Percentiles rank a stretch among this genome's conserved stretches.
Conservation (phyloP, 2,113 vertebrate genomes). For the Hippocampus abdominalis region DNA sequence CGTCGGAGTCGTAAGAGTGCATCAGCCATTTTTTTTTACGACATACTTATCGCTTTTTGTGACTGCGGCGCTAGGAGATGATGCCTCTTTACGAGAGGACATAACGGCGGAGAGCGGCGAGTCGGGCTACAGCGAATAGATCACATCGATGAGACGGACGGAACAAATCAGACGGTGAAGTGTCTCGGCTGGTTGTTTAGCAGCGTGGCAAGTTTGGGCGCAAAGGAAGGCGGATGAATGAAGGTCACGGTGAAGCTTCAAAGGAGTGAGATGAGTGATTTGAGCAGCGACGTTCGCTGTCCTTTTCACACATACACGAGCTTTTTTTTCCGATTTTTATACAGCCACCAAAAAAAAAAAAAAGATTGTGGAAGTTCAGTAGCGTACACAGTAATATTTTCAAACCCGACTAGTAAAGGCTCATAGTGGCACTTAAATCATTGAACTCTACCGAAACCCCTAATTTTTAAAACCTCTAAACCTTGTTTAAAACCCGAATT, state of each 20-base stretch:
- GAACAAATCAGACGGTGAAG: neutral
- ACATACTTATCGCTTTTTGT: neutral
- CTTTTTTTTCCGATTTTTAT: no score
- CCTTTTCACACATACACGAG: no score
- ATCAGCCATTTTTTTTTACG: conserved; percentile 1
- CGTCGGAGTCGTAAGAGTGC: neutral
- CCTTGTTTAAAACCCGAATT: no score
- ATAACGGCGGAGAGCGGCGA: neutral
- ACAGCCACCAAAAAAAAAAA: no score
- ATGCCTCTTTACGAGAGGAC: conserved; percentile 7
- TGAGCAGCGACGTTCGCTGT: no score
- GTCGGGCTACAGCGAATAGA: conserved; percentile 15
- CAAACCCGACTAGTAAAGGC: no score
- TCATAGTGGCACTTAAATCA: no score
- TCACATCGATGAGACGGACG: conserved; percentile 2
- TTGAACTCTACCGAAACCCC: no score
- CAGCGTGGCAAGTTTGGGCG: neutral
- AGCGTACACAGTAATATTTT: no score
- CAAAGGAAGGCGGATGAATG: neutral
- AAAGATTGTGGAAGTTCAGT: no score
- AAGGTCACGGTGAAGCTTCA: neutral
- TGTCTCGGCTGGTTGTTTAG: neutral
- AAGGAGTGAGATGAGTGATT: no score
- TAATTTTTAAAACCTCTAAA: no score
- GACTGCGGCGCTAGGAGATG: neutral